phyloP scores from a whole-genome alignment of 1,140 invertebrate genomes.

The Metopolophium dirhodum region DNA sequence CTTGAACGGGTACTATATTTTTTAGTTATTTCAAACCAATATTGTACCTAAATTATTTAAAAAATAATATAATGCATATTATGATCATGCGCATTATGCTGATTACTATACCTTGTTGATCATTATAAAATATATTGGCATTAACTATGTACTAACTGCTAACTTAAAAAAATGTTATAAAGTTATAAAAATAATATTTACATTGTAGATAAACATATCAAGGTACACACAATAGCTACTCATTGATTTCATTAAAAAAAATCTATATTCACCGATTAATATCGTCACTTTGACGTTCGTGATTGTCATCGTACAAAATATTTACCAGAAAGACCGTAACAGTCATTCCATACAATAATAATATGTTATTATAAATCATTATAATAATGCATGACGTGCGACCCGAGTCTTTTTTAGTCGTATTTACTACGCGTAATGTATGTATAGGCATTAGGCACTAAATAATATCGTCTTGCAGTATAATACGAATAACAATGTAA shows the following conservation, averaged over 20 bases:
- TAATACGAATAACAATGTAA: not conserved
- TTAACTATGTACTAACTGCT: no score
- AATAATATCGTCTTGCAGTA: not conserved
- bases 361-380: not conserved
- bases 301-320: no score
- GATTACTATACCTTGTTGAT: no score
- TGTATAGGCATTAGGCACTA: no score
- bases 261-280: no score
- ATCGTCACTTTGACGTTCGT: no score
- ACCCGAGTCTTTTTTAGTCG: not conserved
- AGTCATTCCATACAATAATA: not conserved
- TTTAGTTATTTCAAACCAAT: not conserved
- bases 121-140: not conserved
- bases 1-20: not conserved
- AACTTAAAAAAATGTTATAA: not conserved
- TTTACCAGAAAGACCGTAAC: not conserved
- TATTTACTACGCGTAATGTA: no score
- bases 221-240: not conserved
- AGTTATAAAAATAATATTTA: not conserved
- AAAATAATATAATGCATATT: no score
- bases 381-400: not conserved
- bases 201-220: not conserved
- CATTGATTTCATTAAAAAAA: no score
- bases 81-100: no score
- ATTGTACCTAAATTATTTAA: no score